A percentile compares a stretch with the other conserved stretches of the same genome.
These are phyloP conservation scores for Prostheceraeus crozeri DNA, from an alignment of 2,888 invertebrate species.

Conservation along the genomic window DNA sequence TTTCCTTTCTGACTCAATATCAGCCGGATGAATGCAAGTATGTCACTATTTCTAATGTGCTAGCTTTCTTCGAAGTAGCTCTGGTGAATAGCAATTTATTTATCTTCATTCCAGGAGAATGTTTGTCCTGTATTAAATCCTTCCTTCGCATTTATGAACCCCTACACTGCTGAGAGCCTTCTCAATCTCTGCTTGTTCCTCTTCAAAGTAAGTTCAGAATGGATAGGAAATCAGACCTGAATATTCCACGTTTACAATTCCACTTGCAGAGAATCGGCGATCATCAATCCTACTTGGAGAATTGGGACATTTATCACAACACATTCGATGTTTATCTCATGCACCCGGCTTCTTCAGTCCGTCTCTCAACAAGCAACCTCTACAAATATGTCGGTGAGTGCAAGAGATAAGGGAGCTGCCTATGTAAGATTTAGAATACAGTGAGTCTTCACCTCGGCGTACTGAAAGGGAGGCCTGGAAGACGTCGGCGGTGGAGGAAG, in stretches of 20 bases:
- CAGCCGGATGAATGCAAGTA: too few species aligned
- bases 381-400: constrained; percentile 53
- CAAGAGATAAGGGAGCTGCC: too few species aligned
- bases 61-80: too few species aligned
- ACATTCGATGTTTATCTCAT: constrained; percentile 49
- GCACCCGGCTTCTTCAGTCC: constrained; percentile 53
- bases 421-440: too few species aligned
- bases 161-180: constrained; percentile 51
- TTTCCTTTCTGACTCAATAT: too few species aligned
- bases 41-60: too few species aligned
- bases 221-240: too few species aligned
- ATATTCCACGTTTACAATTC: not conserved
- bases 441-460: too few species aligned
- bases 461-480: too few species aligned
- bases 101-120: constrained; percentile 33
- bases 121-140: not conserved
- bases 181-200: constrained; percentile 50
- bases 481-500: too few species aligned
- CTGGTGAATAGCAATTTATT: too few species aligned
- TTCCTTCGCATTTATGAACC: constrained; percentile 44
- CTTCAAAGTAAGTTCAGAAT: constrained; percentile 47
- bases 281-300: constrained; percentile 42
- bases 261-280: constrained; percentile 34
- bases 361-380: constrained; percentile 51
- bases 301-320: constrained; percentile 47